Evolutionary conservation across 1,140 invertebrate genomes (phyloP), one percentile per base, ranked within the genome.

Genomic region (Muscidifurax raptorellus): DNA sequence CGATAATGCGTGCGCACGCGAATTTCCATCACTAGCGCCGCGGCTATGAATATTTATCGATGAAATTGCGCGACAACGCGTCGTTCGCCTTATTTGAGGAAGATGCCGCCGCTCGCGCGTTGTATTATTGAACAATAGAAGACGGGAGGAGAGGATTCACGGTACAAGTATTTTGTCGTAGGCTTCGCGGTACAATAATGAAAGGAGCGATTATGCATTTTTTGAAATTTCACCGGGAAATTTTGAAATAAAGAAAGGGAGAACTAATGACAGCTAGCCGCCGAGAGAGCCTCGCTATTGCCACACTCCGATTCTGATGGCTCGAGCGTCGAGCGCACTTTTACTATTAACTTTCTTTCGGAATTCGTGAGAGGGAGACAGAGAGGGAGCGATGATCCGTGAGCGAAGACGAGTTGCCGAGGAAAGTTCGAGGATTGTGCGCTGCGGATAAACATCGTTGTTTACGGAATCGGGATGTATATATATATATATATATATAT

Each of bases 31-130:
- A 6, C 2, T 32, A 2, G 32, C 36, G 36, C 36, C 36, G 36
- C n/a, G n/a, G n/a, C n/a, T n/a, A 76, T 82, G 72, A 82, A 77
- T 82, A 82, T 76, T 82, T 82, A 82, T 82, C 18, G 18, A 67
- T 77, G 52, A n/a, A 76, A 82, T 76, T 66, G n/a, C 32, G 36
- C 80, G 25, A 32, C 80, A 75, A 82, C 52, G 30, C 52, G 52
- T 9, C 28, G 59, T 25, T 66, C 28, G 25, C 81, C 81, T 27
- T 82, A 76, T 82, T 82, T 69, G 81, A n/a, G 18, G 74, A 67
- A 36, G 81, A 67, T 76, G 28, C 47, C 74, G 30, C 69, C n/a
- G 32, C 66, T 2, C 32, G 32, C 32, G 32, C 1, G n/a, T n/a
- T n/a, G n/a, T n/a, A n/a, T n/a, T n/a, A n/a, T 10, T 30, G 74